A percentile compares a stretch with the other conserved stretches of the same genome.
Evolutionary conservation across 1,140 invertebrate genomes (phyloP).

Genomic region (Lasioglossum albipes): DNA sequence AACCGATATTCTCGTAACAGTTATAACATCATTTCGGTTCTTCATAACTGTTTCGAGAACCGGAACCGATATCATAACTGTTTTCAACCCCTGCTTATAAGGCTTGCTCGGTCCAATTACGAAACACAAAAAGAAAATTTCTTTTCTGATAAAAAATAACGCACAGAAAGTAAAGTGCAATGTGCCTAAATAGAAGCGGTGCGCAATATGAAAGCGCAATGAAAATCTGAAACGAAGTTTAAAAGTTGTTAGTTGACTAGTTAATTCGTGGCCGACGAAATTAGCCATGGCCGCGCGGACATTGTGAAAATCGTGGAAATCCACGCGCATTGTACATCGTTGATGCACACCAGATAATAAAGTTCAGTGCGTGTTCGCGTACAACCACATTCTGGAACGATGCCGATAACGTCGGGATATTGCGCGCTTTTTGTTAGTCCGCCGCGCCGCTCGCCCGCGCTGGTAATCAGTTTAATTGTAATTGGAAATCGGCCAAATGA

Average conservation of each 20-base stretch:
- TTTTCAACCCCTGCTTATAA: no score
- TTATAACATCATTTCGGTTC: no score
- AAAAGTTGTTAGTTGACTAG: background rate
- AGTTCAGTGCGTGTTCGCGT: constrained; percentile 54
- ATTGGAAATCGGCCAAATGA: constrained; percentile 69
- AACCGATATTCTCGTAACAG: no score
- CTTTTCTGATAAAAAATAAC: no score
- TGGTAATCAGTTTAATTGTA: constrained; percentile 68
- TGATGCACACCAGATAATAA: constrained; percentile 53
- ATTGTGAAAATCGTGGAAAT: constrained; percentile 56
- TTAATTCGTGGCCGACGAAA: constrained; percentile 44
- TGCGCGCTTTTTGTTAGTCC: constrained; percentile 53
- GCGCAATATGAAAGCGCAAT: no score
- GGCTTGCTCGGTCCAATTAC: no score
- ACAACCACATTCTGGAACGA: constrained; percentile 42
- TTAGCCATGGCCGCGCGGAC: constrained; percentile 24
- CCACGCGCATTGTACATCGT: constrained; percentile 32
- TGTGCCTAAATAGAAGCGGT: no score
- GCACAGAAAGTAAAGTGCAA: no score
- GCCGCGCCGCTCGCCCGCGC: background rate
- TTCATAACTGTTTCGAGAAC: no score
- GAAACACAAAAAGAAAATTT: no score
- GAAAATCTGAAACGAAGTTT: background rate
- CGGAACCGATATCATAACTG: no score
- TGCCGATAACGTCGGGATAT: constrained; percentile 39